phyloP scores from a whole-genome alignment of 1,140 invertebrate genomes.

The Trinorchestia longiramus region DNA sequence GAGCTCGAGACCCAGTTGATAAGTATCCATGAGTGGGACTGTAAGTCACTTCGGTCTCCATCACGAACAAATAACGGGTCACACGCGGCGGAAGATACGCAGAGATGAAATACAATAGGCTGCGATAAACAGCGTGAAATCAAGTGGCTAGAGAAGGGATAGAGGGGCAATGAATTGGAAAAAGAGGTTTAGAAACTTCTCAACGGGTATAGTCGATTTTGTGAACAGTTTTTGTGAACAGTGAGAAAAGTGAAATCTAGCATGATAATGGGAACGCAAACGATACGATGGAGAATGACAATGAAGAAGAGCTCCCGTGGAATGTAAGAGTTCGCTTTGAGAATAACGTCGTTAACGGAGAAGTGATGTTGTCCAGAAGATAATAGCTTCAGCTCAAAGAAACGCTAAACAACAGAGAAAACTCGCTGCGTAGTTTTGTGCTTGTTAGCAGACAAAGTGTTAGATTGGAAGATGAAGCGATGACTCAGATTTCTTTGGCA shows the following conservation, averaged over 20 bases:
- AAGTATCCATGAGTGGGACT: neutral
- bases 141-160: neutral
- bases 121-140: neutral
- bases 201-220: neutral
- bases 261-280: neutral
- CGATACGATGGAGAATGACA: neutral
- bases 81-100: too few relatives aligned
- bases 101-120: neutral
- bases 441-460: neutral
- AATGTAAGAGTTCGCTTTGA: too few relatives aligned
- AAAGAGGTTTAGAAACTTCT: neutral
- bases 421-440: neutral
- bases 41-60: neutral
- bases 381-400: neutral
- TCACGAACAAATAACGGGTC: neutral
- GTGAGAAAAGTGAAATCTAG: neutral
- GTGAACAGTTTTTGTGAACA: too few relatives aligned
- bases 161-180: neutral
- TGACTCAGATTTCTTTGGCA: neutral
- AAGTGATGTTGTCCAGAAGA: neutral
- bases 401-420: neutral
- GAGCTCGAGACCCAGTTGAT: constrained; percentile 28
- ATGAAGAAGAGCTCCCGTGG: neutral
- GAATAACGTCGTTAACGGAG: too few relatives aligned
- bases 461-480: neutral